Evolutionary conservation across 2,113 vertebrate species (phyloP), one percentile per base, ranked within the genome.

Genomic region (Lasiurus borealis): DNA sequence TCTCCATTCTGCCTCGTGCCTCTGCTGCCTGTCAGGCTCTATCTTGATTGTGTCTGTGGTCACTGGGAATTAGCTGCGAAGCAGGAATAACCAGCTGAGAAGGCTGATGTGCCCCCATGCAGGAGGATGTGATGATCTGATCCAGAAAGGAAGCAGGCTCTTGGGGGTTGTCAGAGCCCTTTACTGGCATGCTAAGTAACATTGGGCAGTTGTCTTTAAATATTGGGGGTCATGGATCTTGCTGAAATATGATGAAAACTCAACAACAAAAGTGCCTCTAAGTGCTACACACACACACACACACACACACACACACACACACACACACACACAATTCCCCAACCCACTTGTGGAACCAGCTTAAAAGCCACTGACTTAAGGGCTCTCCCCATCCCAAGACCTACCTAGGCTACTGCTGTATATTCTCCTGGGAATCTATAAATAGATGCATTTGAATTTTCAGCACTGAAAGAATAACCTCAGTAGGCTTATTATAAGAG

Each of bases 31-130:
- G 59, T 77, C 93, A 94, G 78, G 1, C 89, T 64, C 91, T 91
- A 25, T 89, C 83, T 85, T 48, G 19, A 75, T 15, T 31, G 23
- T 64, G 29, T 54, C 44, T 59, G 48, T 64, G 69, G 75, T 91
- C 68, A 82, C 84, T 84, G 71, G 9, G 69, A 91, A 95, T 93
- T 69, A 90, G 68, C 34, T 46, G 21, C 69, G 48, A 95, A 75
- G 59, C 23, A 27, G 62, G 34, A 95, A 88, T 31, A 82, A 73
- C 25, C 14, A 54, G 46, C 25, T 48, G 36, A 46, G 52, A 52
- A 73, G 34, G 36, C n/a, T 36, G 62, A 50, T 31, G 50, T 40
- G 15, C 29, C 66, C 50, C 19, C 19, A 18, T 36, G 57, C 31
- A 66, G 36, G 13, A 69, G 25, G 27, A 4, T 44, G 10, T 31